Evolutionary conservation across 1,140 invertebrate species (phyloP).

Genomic region (Drosophila ogumai): DNA sequence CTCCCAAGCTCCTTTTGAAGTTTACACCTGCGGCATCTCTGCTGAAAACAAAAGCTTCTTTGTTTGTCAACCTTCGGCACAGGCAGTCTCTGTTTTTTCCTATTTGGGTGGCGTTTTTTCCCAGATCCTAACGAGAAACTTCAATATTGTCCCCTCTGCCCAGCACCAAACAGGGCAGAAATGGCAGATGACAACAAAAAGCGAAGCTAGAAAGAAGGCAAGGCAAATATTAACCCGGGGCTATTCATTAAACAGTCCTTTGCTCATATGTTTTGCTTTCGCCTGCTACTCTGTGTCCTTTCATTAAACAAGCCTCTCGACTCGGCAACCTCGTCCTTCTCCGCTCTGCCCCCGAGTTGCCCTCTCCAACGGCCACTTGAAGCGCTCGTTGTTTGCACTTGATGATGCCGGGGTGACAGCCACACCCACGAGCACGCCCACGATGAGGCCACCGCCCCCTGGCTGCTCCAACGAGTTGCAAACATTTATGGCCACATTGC

Average conservation of each 20-base stretch:
- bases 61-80: conserved; percentile 70
- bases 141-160: conserved; percentile 75
- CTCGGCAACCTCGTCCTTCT: background rate
- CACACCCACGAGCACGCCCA: conserved; percentile 19
- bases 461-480: conserved; percentile 27
- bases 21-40: conserved; percentile 57
- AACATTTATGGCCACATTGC: conserved; percentile 58
- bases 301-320: conserved; percentile 55
- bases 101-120: conserved; percentile 48
- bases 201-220: conserved; percentile 60
- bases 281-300: conserved; percentile 55
- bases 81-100: background rate
- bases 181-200: conserved; percentile 20
- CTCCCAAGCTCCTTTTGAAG: conserved; percentile 46
- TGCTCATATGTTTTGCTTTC: conserved; percentile 79
- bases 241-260: conserved; percentile 82
- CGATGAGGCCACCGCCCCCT: background rate
- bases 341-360: background rate
- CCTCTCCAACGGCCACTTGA: conserved; percentile 38
- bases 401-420: conserved; percentile 55
- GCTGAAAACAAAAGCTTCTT: conserved; percentile 68
- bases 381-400: conserved; percentile 63
- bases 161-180: conserved; percentile 60
- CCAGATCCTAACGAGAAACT: conserved; percentile 71
- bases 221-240: conserved; percentile 77